phyloP scores from a whole-genome alignment of 2,888 invertebrate species.

The Tortrix viridana region DNA sequence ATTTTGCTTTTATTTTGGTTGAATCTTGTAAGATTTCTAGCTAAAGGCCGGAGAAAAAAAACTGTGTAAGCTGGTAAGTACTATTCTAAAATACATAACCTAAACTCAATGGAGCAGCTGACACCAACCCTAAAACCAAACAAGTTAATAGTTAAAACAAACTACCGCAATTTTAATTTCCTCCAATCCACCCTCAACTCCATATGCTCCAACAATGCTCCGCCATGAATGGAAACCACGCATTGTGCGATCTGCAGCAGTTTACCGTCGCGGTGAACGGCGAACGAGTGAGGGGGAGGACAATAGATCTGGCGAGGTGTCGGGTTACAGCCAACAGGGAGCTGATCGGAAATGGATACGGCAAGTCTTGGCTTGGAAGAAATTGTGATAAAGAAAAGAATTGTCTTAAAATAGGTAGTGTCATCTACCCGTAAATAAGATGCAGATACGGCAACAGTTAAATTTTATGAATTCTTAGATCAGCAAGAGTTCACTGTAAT shows the following conservation, averaged over 20 bases:
- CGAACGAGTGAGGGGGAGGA: constrained; percentile 38
- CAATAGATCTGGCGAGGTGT: constrained; percentile 53
- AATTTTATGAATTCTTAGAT: no score
- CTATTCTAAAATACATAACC: neutral
- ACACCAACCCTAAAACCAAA: constrained; percentile 13
- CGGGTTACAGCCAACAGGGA: constrained; percentile 55
- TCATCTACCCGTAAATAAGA: no score
- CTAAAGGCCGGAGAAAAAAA: no score
- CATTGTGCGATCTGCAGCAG: constrained; percentile 24
- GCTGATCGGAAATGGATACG: constrained; percentile 38
- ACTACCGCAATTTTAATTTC: constrained; percentile 27
- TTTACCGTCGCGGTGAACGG: constrained; percentile 27
- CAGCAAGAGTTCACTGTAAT: no score
- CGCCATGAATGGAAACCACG: constrained; percentile 31
- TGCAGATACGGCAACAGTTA: no score
- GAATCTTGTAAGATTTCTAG: no score
- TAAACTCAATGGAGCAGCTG: constrained; percentile 10
- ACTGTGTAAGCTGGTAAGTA: neutral
- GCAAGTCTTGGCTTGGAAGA: constrained; percentile 12
- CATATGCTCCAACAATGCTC: constrained; percentile 37
- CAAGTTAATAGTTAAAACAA: constrained; percentile 22
- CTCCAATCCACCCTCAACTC: constrained; percentile 29
- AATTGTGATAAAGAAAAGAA: neutral
- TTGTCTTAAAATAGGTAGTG: neutral
- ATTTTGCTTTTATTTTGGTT: no score